Evolutionary conservation across 2,888 invertebrate species (phyloP), one percentile per base, ranked within the genome.

Genomic region (Macrosiphum euphorbiae): DNA sequence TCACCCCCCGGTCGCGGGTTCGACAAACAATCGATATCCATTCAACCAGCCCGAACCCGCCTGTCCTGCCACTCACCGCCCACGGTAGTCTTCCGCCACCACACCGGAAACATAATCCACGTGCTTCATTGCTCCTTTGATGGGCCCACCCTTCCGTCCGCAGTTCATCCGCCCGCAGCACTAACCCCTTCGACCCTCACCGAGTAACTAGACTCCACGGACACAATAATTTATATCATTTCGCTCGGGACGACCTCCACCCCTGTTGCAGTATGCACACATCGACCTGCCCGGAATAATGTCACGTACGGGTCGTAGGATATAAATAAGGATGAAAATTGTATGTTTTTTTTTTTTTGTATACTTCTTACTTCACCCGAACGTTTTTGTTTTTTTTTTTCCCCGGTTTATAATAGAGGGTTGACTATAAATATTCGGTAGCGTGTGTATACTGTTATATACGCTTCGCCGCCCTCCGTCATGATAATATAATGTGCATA

Each of bases 1-100:
- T 84, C 88, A 84, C 52, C 44, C 28, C 84, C n/a, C 55, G 0
- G 4, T 35, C 78, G 0, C 8, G 24, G 67, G 55, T 93, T 93
- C 84, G 88, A 88, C 88, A 84, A 78, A 88, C 88, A 93, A 93
- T 93, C 92, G 92, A 93, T 93, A 93, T 88, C 92, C 92, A 55
- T 89, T 89, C 88, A 55, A 84, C 88, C 88, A 78, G 88, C n/a
- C 55, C 13, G 16, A 13, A 5, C 41, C 55, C 88, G 88, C n/a
- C 78, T 13, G 28, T 26, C 24, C 67, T n/a, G 13, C 52, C 67
- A 41, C 35, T 88, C 88, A 7, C 67, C 86, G 41, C 90, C 52
- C 90, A 35, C 26, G 78, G n/a, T 55, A 91, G 91, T 91, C 91
- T 91, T 91, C 84, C 85, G 44, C 91, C 84, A 84, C 91, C 91